A percentile compares a stretch with the other conserved stretches of the same genome.
Evolutionary conservation across 1,140 invertebrate genomes (phyloP).

Genomic region (Dreissena polymorpha): DNA sequence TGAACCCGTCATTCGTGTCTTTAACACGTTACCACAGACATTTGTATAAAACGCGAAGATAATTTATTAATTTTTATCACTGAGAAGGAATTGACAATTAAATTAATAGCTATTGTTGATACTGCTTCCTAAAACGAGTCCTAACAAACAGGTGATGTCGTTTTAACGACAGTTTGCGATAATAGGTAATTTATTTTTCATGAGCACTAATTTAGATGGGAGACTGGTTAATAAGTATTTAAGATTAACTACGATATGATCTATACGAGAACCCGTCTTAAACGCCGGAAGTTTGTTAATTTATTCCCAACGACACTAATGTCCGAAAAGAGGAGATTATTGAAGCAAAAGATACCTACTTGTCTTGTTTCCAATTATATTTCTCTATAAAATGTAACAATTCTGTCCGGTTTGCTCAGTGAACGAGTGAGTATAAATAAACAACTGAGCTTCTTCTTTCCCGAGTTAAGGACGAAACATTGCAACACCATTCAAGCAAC

Average conservation of each 20-base stretch:
- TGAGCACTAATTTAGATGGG: constrained; percentile 28
- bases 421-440: too few species aligned
- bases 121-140: neutral
- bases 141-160: constrained; percentile 19
- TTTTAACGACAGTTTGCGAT: constrained; percentile 23
- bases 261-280: constrained; percentile 26
- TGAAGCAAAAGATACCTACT: constrained; percentile 1
- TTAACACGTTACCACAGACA: too few species aligned
- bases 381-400: too few species aligned
- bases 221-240: constrained; percentile 30
- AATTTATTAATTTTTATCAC: constrained; percentile 49
- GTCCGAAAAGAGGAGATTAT: constrained; percentile 15
- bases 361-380: constrained; percentile 20
- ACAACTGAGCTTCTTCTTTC: too few species aligned
- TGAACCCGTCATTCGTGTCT: too few species aligned
- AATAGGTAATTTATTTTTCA: constrained; percentile 50
- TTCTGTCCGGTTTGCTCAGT: too few species aligned
- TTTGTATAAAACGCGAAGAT: constrained; percentile 4
- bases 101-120: constrained; percentile 24
- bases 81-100: constrained; percentile 33
- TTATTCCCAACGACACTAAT: constrained; percentile 34
- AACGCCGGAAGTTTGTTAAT: constrained; percentile 46
- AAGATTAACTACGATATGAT: constrained; percentile 55
- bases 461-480: too few species aligned
- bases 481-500: too few species aligned